Base-by-base conservation (phyloP, 1,140 invertebrate genomes). In the Hetaerina americana region DNA sequence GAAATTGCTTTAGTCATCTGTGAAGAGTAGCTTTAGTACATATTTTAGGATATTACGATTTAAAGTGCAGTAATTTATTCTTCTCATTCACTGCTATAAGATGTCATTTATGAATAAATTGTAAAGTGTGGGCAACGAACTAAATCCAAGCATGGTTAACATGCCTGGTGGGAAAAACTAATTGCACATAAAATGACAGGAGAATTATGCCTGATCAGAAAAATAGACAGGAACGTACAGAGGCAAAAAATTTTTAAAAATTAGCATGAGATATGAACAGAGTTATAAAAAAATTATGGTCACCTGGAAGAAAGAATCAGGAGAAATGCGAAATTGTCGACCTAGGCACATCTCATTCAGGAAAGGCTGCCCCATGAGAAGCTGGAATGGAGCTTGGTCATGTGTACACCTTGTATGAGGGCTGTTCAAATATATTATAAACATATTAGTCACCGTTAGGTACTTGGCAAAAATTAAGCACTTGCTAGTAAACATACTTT, bases 241-340 rank as follows among this genome's bases (percentile, higher is more conserved):
- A n/a, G n/a, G n/a, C n/a, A n/a, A n/a, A n/a, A n/a, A n/a, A n/a
- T n/a, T n/a, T n/a, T n/a, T n/a, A n/a, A n/a, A n/a, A n/a, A n/a
- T n/a, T n/a, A n/a, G n/a, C n/a, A n/a, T n/a, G n/a, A n/a, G n/a
- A n/a, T n/a, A n/a, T n/a, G n/a, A n/a, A n/a, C n/a, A n/a, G n/a
- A n/a, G n/a, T n/a, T n/a, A n/a, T n/a, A n/a, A n/a, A n/a, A n/a
- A n/a, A n/a, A n/a, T n/a, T n/a, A 40, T 57, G 22, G 22, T 18
- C 22, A 57, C 40, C 40, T 57, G 40, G 22, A 57, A 57, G 73
- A 82, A 82, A 24, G 81, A 77, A 71, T 80, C 80, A 0, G 81
- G 81, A n/a, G 81, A 82, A 29, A 82, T 78, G 49, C 77, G 75
- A 69, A 82, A 81, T 25, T 74, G 72, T 22, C 74, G 72, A 8